Evolutionary conservation across 1,140 invertebrate species (phyloP).

Genomic region (Bombus superbus): DNA sequence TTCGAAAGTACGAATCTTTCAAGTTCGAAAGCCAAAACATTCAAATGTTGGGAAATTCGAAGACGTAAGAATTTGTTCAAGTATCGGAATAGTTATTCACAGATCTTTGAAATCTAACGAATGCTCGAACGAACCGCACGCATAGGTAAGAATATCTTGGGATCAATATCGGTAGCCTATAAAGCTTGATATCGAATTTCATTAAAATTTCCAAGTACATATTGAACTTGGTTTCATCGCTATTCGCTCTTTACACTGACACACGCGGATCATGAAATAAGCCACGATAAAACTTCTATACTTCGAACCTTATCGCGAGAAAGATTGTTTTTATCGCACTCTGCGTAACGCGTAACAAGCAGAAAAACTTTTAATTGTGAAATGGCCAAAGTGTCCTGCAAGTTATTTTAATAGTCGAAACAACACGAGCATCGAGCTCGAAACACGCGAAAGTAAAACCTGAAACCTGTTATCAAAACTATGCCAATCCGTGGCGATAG

Average conservation of each 20-base stretch:
- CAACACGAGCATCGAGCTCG: neutral
- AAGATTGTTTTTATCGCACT: constrained; percentile 3
- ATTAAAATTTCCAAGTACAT: too few relatives aligned
- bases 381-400: neutral
- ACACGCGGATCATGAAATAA: neutral
- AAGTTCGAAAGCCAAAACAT: too few relatives aligned
- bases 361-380: constrained; percentile 6
- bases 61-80: too few relatives aligned
- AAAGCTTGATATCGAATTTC: too few relatives aligned
- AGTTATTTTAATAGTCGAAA: neutral
- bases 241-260: neutral
- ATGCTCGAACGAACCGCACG: too few relatives aligned
- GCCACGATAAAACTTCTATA: neutral
- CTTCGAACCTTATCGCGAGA: neutral
- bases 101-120: too few relatives aligned
- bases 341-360: neutral
- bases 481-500: neutral
- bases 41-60: too few relatives aligned
- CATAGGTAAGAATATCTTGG: too few relatives aligned
- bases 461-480: neutral
- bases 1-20: too few relatives aligned
- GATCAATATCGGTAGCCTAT: too few relatives aligned
- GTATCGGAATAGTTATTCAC: too few relatives aligned
- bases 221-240: too few relatives aligned
- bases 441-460: neutral